Evolutionary conservation across 2,113 vertebrate species (phyloP).

Genomic region (Aptenodytes forsteri): DNA sequence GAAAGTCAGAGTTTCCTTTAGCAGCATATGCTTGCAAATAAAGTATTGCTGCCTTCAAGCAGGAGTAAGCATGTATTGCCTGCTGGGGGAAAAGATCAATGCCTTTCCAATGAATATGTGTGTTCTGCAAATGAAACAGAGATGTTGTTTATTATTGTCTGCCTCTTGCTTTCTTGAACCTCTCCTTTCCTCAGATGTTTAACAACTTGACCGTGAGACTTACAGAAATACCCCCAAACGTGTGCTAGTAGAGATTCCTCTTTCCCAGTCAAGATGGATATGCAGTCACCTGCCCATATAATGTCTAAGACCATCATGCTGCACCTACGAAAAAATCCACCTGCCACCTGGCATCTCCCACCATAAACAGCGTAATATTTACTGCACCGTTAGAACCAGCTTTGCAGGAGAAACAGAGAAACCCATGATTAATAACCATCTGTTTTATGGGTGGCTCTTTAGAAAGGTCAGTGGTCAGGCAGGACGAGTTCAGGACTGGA

Average conservation of each 20-base stretch:
- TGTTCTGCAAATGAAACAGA: background rate
- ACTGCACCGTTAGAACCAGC: background rate
- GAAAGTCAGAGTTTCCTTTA: background rate
- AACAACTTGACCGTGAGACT: background rate
- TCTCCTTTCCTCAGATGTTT: background rate
- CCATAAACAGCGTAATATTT: background rate
- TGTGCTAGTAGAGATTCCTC: background rate
- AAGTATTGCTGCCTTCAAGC: background rate
- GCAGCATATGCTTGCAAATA: background rate
- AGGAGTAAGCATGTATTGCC: background rate
- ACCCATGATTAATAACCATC: background rate
- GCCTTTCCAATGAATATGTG: background rate
- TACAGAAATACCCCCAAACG: background rate
- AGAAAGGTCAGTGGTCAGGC: background rate
- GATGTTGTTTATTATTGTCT: background rate
- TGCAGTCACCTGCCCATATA: background rate
- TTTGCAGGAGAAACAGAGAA: background rate
- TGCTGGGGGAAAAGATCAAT: background rate
- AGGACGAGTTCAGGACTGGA: background rate
- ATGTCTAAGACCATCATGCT: background rate
- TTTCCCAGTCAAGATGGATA: background rate
- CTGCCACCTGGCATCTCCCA: background rate
- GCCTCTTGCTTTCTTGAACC: background rate
- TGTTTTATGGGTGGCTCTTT: background rate
- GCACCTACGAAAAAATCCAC: background rate